Evolutionary conservation across 2,113 vertebrate genomes (phyloP).

Genomic region (Microcebus tavaratra): DNA sequence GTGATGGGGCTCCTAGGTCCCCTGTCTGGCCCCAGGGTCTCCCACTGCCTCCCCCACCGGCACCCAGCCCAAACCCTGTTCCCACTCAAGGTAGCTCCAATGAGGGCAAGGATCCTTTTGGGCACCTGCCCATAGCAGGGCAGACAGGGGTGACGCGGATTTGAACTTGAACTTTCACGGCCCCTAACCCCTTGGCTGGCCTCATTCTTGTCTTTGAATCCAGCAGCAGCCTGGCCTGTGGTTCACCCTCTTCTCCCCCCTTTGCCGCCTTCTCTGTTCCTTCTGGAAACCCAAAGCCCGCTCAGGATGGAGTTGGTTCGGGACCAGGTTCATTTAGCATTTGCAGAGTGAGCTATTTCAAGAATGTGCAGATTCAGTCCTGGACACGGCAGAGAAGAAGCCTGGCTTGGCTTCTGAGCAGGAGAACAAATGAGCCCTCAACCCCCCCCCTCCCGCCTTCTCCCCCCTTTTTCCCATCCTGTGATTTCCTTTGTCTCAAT

Average conservation of each 20-base stretch:
- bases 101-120: not conserved
- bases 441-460: not conserved
- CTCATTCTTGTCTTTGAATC: slow-evolving; percentile 60
- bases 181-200: not conserved
- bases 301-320: not conserved
- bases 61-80: fast-evolving
- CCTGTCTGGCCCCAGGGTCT: fast-evolving
- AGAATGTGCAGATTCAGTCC: slow-evolving; percentile 76
- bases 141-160: not conserved
- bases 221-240: not conserved
- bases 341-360: slow-evolving; percentile 61
- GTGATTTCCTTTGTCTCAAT: slow-evolving; percentile 70
- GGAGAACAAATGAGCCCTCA: not conserved
- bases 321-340: not conserved
- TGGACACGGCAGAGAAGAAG: slow-evolving; percentile 42
- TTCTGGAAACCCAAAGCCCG: not conserved
- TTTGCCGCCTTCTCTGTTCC: not conserved
- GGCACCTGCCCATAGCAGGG: not conserved
- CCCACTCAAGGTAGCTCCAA: not conserved
- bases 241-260: fast-evolving
- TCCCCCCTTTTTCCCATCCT: not conserved
- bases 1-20: not conserved
- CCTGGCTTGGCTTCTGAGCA: slow-evolving; percentile 3
- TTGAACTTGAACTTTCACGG: slow-evolving; percentile 68
- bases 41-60: fast-evolving